phyloP scores from a whole-genome alignment of 2,888 invertebrate genomes.

The Hyalella azteca region DNA sequence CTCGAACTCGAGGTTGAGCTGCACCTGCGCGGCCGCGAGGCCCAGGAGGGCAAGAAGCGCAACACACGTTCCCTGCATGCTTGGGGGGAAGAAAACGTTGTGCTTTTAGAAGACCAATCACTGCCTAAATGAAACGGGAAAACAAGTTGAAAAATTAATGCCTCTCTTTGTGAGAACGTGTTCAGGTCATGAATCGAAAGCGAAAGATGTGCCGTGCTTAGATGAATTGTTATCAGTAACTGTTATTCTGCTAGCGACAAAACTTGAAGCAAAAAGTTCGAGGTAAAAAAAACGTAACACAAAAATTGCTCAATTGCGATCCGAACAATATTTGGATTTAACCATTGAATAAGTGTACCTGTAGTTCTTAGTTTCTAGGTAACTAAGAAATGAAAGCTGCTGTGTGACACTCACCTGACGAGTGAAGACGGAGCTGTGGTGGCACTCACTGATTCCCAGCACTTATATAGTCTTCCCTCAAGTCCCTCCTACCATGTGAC shows the following conservation, averaged over 20 bases:
- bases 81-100: background rate
- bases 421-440: background rate
- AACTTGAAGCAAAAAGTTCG: background rate
- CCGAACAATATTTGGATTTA: background rate
- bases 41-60: background rate
- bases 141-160: background rate
- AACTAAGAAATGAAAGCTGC: background rate
- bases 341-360: background rate
- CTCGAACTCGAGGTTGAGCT: conserved; percentile 13
- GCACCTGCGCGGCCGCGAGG: background rate
- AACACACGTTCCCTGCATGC: conserved; percentile 6
- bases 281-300: background rate
- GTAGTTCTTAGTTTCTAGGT: background rate
- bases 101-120: too few species aligned
- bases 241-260: background rate
- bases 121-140: background rate
- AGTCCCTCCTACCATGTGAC: background rate
- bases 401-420: background rate
- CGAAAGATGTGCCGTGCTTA: too few species aligned
- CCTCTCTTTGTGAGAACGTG: background rate
- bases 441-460: background rate
- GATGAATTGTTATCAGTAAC: background rate
- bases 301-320: background rate
- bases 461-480: background rate
- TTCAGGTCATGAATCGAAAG: background rate